These are phyloP conservation scores for Triplophysa yarkandensis DNA, from an alignment of 2,797 vertebrate genomes.

Conservation along the genomic window DNA sequence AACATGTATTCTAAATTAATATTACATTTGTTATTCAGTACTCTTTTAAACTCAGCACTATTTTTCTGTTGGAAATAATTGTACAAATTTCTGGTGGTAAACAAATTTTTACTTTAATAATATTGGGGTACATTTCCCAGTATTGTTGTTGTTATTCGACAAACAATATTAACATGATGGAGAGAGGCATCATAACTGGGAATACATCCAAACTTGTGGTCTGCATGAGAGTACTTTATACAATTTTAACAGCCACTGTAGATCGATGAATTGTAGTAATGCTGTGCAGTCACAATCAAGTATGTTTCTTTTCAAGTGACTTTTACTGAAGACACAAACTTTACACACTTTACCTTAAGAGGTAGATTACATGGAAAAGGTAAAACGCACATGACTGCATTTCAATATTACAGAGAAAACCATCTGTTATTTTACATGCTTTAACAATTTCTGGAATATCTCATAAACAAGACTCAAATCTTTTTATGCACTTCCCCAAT, in stretches of 20 bases:
- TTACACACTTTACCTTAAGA: not conserved
- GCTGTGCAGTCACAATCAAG: not conserved
- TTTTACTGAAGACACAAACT: too few species aligned
- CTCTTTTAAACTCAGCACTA: too few species aligned
- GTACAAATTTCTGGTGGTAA: not conserved
- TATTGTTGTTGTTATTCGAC: not conserved
- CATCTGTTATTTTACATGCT: not conserved
- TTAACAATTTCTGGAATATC: not conserved
- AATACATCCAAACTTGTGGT: not conserved
- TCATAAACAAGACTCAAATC: not conserved
- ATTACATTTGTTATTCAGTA: too few species aligned
- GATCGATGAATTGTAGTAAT: not conserved
- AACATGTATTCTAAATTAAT: too few species aligned
- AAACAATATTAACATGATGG: not conserved
- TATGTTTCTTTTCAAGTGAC: not conserved
- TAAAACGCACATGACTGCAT: too few species aligned
- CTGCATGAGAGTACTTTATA: not conserved
- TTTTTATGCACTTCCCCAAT: constrained; percentile 3
- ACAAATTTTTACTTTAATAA: not conserved
- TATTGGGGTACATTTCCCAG: not conserved
- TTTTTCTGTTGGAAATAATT: too few species aligned
- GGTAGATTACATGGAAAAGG: too few species aligned
- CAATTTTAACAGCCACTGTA: not conserved
- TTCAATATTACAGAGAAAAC: not conserved
- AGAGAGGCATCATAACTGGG: not conserved